phyloP scores from a whole-genome alignment of 2,888 invertebrate genomes.

The Oscheius sp. region DNA sequence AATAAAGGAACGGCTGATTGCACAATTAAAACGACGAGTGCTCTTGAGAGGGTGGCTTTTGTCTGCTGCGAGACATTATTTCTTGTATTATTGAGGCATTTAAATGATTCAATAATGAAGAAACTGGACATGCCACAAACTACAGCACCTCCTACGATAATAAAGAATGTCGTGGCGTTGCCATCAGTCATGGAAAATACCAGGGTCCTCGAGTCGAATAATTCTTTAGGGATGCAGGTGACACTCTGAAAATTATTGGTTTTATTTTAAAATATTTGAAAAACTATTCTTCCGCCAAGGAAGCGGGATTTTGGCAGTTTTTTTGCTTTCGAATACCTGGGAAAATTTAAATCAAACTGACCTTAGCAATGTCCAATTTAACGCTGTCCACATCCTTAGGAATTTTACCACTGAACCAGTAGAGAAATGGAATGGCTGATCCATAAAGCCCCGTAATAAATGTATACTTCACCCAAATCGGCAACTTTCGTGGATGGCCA shows the following conservation, averaged over 20 bases:
- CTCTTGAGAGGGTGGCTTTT: neutral
- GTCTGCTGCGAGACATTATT: neutral
- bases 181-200: neutral
- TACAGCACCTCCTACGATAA: neutral
- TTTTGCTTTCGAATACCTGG: neutral
- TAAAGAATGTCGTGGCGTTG: neutral
- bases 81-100: neutral
- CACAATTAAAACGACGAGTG: neutral
- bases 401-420: neutral
- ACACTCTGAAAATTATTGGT: neutral
- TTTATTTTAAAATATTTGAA: neutral
- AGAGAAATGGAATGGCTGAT: neutral
- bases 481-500: neutral
- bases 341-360: neutral
- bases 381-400: neutral
- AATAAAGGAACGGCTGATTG: neutral
- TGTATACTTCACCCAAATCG: neutral
- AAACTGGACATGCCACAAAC: neutral
- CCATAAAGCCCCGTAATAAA: neutral
- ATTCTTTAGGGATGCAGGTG: neutral
- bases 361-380: neutral
- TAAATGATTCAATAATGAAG: neutral
- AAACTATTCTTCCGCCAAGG: neutral
- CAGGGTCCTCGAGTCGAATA: neutral
- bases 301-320: neutral